Evolutionary conservation across 2,888 invertebrate species (phyloP).

Genomic region (Steinernema scapterisci): DNA sequence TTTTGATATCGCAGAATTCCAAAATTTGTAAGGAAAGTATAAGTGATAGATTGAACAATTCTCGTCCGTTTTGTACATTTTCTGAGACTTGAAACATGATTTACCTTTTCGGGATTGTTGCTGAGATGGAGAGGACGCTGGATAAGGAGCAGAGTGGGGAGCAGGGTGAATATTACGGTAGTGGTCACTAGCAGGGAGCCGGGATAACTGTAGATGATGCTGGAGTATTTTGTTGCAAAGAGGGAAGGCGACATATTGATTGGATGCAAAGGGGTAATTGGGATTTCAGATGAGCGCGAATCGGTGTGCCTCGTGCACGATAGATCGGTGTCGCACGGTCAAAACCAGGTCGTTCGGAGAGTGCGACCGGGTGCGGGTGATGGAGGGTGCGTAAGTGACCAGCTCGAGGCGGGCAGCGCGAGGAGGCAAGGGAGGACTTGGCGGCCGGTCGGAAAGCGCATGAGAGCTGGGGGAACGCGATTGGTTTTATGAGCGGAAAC

Average conservation of each 20-base stretch:
- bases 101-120: constrained; percentile 64
- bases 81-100: too few relatives aligned
- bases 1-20: too few relatives aligned
- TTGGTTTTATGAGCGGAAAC: too few relatives aligned
- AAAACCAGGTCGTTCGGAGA: constrained; percentile 10
- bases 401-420: background rate
- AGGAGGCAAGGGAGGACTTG: background rate
- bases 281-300: constrained; percentile 9
- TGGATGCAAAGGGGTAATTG: background rate
- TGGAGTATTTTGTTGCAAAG: background rate
- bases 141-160: constrained; percentile 45
- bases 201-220: background rate
- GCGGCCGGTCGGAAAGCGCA: too few relatives aligned
- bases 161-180: constrained; percentile 29
- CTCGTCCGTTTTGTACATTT: too few relatives aligned
- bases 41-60: too few relatives aligned
- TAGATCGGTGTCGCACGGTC: constrained; percentile 11
- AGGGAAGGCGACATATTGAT: constrained; percentile 8
- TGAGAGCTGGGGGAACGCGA: background rate
- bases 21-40: too few relatives aligned
- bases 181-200: background rate
- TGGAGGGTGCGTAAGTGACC: background rate
- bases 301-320: constrained; percentile 14
- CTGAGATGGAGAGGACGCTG: constrained; percentile 48
- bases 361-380: constrained; percentile 12